A percentile compares a stretch with the other conserved stretches of the same genome.
These are phyloP conservation scores for Oreamnos americanus DNA, from an alignment of 2,113 vertebrate species.

Conservation along the genomic window DNA sequence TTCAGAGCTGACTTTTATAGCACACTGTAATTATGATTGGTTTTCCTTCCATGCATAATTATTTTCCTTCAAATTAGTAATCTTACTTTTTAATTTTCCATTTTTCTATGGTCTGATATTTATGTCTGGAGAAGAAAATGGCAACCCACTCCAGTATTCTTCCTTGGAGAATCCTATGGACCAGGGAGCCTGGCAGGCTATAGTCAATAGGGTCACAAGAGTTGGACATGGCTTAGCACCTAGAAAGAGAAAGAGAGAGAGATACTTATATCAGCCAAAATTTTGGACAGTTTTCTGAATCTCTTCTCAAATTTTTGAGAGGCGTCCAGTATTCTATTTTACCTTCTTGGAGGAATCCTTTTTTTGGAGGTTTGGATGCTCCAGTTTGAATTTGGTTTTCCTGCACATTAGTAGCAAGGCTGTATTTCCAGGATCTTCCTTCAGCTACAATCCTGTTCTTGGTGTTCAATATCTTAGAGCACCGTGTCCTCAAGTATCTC, in stretches of 20 bases:
- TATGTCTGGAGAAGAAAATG: not conserved
- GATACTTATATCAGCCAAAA: not conserved
- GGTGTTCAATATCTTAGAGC: not conserved
- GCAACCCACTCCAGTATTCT: not conserved
- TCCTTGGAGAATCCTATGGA: not conserved
- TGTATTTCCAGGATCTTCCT: not conserved
- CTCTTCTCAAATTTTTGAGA: not conserved
- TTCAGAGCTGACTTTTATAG: not conserved
- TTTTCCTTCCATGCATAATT: not conserved
- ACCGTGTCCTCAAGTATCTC: not conserved
- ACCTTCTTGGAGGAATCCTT: not conserved
- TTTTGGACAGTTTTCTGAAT: not conserved
- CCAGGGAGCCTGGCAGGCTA: rapidly evolving
- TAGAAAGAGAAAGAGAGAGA: not conserved
- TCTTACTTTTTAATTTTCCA: not conserved
- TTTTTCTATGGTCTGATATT: not conserved
- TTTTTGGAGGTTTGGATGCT: not conserved
- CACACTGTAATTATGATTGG: not conserved
- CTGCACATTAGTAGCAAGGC: not conserved
- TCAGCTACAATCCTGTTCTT: not conserved
- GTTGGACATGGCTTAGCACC: rapidly evolving
- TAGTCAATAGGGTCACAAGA: not conserved
- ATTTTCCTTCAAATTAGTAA: not conserved
- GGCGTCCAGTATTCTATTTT: not conserved
- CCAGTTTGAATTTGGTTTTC: not conserved